A percentile compares a stretch with the other conserved stretches of the same genome.
Conservation (phyloP, 1,140 invertebrate genomes). For the Chymomyza costata region DNA sequence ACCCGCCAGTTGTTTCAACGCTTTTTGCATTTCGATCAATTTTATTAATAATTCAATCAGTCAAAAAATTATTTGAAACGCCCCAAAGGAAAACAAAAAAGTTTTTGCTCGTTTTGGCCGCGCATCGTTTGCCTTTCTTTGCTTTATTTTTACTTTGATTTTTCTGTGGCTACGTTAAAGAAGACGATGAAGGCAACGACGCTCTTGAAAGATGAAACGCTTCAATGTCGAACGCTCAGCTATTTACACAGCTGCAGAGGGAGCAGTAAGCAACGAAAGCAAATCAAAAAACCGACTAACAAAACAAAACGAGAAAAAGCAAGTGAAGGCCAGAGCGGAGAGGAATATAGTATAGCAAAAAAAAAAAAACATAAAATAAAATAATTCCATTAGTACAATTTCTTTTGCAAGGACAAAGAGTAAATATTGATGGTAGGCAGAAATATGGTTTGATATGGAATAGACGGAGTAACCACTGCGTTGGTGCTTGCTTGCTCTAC, state of each 20-base stretch:
- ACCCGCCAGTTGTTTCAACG: slow-evolving; percentile 8
- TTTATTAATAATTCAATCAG: slow-evolving; percentile 75
- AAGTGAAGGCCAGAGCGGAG: slow-evolving; percentile 4
- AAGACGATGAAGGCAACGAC: not conserved
- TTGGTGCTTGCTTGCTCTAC: no score
- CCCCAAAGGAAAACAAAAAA: slow-evolving; percentile 73
- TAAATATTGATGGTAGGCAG: slow-evolving; percentile 71
- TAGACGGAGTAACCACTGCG: no score
- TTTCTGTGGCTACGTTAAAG: slow-evolving; percentile 1
- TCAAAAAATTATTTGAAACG: slow-evolving; percentile 73
- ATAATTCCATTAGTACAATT: slow-evolving; percentile 75
- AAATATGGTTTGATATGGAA: no score
- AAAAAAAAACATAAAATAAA: slow-evolving; percentile 44
- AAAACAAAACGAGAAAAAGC: slow-evolving; percentile 48
- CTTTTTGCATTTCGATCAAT: slow-evolving; percentile 73
- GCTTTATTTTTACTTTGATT: slow-evolving; percentile 42
- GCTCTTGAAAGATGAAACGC: slow-evolving; percentile 8
- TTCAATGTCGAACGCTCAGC: slow-evolving; percentile 16
- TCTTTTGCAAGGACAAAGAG: slow-evolving; percentile 75
- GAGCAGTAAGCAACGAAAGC: no score
- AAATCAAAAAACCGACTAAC: slow-evolving; percentile 64
- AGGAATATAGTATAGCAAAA: slow-evolving; percentile 6
- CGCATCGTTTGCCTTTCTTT: slow-evolving; percentile 26
- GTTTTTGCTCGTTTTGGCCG: slow-evolving; percentile 31
- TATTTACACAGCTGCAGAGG: slow-evolving; percentile 58